Conservation (phyloP, 2,797 vertebrate genomes). For the Euthynnus affinis region DNA sequence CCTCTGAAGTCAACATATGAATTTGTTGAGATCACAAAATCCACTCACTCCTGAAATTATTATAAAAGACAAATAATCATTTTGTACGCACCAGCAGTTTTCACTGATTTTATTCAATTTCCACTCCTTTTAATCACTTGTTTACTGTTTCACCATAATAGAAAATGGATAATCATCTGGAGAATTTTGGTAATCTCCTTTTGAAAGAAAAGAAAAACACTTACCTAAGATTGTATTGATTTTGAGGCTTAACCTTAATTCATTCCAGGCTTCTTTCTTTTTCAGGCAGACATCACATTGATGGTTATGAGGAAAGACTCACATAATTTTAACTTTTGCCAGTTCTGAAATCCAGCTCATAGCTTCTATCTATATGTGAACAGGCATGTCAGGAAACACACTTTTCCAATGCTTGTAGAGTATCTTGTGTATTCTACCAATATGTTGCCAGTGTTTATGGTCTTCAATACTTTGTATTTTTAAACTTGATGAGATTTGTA, state of each 20-base stretch:
- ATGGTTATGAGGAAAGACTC: slow-evolving; percentile 46
- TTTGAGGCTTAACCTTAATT: slow-evolving; percentile 46
- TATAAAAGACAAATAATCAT: slow-evolving; percentile 24
- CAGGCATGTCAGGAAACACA: background rate
- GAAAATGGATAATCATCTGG: slow-evolving; percentile 55
- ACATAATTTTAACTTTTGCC: slow-evolving; percentile 50
- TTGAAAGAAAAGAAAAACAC: slow-evolving; percentile 48
- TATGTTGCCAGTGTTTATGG: slow-evolving; percentile 2
- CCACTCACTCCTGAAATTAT: slow-evolving; percentile 8
- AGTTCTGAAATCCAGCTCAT: slow-evolving; percentile 9
- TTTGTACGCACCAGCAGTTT: slow-evolving; percentile 30
- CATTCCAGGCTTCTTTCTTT: slow-evolving; percentile 46
- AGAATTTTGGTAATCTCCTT: slow-evolving; percentile 46
- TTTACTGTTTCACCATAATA: slow-evolving; percentile 51
- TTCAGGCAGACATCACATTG: slow-evolving; percentile 45
- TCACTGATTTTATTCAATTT: slow-evolving; percentile 34
- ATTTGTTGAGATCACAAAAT: slow-evolving; percentile 27
- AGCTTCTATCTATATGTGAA: background rate
- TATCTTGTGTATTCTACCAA: background rate
- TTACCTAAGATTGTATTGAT: slow-evolving; percentile 60
- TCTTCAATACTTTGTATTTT: slow-evolving; percentile 13
- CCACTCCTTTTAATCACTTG: slow-evolving; percentile 51
- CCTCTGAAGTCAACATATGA: slow-evolving; percentile 27
- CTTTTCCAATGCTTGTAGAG: background rate
- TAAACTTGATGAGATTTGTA: background rate